phyloP scores from a whole-genome alignment of 2,797 vertebrate species.

The Pangasius mekongensis region DNA sequence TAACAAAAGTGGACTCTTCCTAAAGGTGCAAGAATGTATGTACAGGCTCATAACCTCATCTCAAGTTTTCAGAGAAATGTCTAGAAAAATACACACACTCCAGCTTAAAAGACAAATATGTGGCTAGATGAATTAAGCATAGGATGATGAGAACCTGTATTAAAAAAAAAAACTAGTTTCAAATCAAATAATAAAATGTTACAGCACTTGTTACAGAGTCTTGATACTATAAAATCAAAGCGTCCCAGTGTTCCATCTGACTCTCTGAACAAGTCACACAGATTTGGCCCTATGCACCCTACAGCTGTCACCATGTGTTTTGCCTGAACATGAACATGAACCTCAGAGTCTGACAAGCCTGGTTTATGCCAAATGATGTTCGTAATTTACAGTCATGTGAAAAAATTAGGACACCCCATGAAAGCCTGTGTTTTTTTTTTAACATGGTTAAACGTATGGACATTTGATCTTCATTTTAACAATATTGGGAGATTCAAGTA shows the following conservation, averaged over 20 bases:
- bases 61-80: background rate
- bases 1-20: background rate
- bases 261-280: background rate
- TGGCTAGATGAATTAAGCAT: background rate
- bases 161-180: background rate
- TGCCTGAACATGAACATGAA: background rate
- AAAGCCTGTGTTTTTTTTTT: too few species aligned
- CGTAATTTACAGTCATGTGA: background rate
- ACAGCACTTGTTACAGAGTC: background rate
- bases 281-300: background rate
- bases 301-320: conserved; percentile 2
- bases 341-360: background rate
- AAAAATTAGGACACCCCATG: too few species aligned
- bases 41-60: background rate
- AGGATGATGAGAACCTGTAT: background rate
- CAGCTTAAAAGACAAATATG: background rate
- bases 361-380: background rate
- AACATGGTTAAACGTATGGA: too few species aligned
- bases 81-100: background rate
- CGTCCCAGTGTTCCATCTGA: background rate
- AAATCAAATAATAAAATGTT: background rate
- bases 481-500: too few species aligned
- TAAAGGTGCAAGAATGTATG: background rate
- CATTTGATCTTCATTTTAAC: too few species aligned
- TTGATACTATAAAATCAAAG: background rate